Base-by-base conservation (phyloP, 2,888 invertebrate species). In the Cephus pygmeus region DNA sequence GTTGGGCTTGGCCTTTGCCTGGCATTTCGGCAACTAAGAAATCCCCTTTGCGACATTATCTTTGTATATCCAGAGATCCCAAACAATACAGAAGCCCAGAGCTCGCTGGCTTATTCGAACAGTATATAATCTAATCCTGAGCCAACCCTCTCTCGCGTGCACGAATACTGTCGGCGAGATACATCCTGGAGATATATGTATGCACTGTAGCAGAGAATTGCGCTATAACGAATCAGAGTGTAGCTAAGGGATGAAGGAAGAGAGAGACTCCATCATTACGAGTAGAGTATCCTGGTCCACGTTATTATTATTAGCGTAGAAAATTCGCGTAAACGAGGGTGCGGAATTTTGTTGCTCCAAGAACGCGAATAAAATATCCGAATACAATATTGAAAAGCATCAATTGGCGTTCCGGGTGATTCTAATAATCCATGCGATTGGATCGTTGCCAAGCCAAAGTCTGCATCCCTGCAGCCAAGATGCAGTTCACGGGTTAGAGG, bases 341-440 rank as follows among this genome's bases (percentile, higher is more conserved):
- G 35, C 75, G n/a, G 11, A 12, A n/a, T 23, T 40, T n/a, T 40
- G 31, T 40, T 12, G 9, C 11, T 30, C 30, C 12, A 56, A 12
- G 69, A 34, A 35, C 12, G 30, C 11, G 76, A 81, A 82, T 79
- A 81, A 84, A 85, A 83, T 76, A 77, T 73, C 73, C 69, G 73
- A 36, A 69, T 75, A 80, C 83, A 81, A 83, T 85, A 85, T 84
- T 81, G 81, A 82, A 81, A 82, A 81, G 81, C 84, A 87, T 84
- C 84, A 85, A 87, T 85, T 83, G 82, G 77, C 77, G 75, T 79
- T 74, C 56, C 73, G 69, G 75, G 81, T 78, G 82, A 85, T 86
- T 88, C 85, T 85, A 87, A 88, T 87, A 88, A 88, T 87, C 85
- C 82, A 82, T 83, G 85, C 84, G 85, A 80, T 84, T 88, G 88